Evolutionary conservation across 2,113 vertebrate genomes (phyloP).

Genomic region (Forbesichthys agassizii): DNA sequence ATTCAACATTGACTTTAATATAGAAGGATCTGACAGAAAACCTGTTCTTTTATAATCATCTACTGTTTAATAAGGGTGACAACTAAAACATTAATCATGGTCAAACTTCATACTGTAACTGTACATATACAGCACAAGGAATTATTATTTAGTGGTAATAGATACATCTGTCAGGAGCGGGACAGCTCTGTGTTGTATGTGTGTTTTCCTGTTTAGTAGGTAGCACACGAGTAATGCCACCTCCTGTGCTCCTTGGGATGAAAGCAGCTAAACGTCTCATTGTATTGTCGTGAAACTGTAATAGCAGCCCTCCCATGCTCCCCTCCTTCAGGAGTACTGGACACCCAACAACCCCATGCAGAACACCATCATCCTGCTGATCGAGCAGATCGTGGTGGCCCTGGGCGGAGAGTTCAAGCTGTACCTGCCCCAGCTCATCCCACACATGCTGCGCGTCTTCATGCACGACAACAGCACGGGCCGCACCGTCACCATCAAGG

Average conservation of each 20-base stretch:
- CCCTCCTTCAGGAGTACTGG: conserved; percentile 89
- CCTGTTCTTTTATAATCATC: not conserved
- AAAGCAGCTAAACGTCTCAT: too few species aligned
- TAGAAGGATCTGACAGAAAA: not conserved
- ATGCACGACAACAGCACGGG: conserved; percentile 96
- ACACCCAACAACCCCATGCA: conserved; percentile 98
- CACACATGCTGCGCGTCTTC: conserved; percentile 97
- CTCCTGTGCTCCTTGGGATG: too few species aligned
- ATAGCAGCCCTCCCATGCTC: not conserved
- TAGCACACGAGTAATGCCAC: too few species aligned
- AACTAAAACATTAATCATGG: not conserved
- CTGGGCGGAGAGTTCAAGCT: conserved; percentile 97
- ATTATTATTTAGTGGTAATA: not conserved
- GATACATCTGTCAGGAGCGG: not conserved
- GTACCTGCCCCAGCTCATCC: conserved; percentile 96
- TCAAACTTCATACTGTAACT: not conserved
- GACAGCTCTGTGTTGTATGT: too few species aligned
- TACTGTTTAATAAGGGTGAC: too few species aligned
- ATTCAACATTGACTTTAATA: not conserved
- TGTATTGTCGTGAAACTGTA: too few species aligned
- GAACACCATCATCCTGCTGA: conserved; percentile 97
- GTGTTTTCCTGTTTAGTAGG: too few species aligned
- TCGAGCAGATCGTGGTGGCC: conserved; percentile 97
- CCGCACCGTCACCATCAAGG: conserved; percentile 94
- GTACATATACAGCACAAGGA: too few species aligned